phyloP scores from a whole-genome alignment of 2,797 vertebrate species.

The Allobates femoralis region DNA sequence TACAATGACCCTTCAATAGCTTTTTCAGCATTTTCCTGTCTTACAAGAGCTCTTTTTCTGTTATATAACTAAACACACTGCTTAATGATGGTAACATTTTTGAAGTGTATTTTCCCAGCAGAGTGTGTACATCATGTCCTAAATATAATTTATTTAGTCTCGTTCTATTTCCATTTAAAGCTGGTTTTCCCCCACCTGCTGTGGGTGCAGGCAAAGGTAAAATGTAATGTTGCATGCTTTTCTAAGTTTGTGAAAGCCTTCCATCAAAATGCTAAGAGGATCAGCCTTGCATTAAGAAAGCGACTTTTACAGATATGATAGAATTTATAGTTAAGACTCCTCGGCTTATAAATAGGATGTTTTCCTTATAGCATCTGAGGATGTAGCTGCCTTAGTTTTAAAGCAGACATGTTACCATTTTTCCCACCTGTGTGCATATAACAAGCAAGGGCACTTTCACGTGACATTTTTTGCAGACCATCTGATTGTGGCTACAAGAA shows the following conservation, averaged over 20 bases:
- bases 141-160: constrained; percentile 79
- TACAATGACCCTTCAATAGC: not conserved
- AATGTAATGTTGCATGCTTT: constrained; percentile 78
- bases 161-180: constrained; percentile 84
- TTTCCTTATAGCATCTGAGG: not conserved
- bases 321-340: not conserved
- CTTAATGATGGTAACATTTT: too few relatives aligned
- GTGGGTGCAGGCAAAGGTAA: constrained; percentile 95
- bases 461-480: not conserved
- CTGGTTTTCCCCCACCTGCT: constrained; percentile 83
- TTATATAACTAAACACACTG: not conserved
- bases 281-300: constrained; percentile 49
- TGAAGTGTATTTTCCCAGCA: not conserved
- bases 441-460: not conserved
- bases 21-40: not conserved
- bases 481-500: not conserved
- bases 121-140: constrained; percentile 60
- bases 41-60: not conserved
- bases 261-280: constrained; percentile 69
- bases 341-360: not conserved
- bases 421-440: not conserved
- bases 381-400: not conserved
- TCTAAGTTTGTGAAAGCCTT: constrained; percentile 74
- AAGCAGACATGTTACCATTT: not conserved
- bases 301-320: not conserved